These are phyloP conservation scores for Anableps anableps DNA, from an alignment of 2,797 vertebrate genomes.

Conservation along the genomic window DNA sequence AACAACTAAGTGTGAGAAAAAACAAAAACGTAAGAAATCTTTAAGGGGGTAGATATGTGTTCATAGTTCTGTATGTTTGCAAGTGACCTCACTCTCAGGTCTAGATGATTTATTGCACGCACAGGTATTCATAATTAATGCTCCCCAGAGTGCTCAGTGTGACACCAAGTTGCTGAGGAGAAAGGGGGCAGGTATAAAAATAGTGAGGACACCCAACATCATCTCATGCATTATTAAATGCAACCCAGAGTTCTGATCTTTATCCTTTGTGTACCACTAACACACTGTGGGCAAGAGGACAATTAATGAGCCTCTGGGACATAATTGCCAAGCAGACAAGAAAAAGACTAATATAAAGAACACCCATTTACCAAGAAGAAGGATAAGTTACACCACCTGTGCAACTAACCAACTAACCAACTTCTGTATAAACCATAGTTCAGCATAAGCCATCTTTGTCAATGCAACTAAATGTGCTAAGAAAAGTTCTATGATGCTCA, in stretches of 20 bases:
- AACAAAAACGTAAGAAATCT: not conserved
- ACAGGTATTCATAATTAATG: constrained; percentile 67
- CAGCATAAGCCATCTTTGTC: not conserved
- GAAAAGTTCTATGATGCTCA: constrained; percentile 26
- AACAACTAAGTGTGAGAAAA: not conserved
- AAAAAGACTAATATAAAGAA: constrained; percentile 25
- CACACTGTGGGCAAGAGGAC: constrained; percentile 30
- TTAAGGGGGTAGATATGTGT: not conserved
- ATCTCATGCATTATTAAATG: constrained; percentile 79
- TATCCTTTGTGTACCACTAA: constrained; percentile 55
- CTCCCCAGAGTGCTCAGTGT: constrained; percentile 37
- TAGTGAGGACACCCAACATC: constrained; percentile 70
- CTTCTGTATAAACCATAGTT: not conserved
- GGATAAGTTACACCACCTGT: not conserved
- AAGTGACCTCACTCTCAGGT: constrained; percentile 13
- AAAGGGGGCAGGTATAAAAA: constrained; percentile 76
- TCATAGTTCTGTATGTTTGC: not conserved
- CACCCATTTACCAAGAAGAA: constrained; percentile 1
- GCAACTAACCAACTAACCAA: not conserved
- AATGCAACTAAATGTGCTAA: constrained; percentile 16
- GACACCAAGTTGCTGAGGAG: constrained; percentile 54
- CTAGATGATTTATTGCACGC: constrained; percentile 44
- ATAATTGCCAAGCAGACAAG: constrained; percentile 27
- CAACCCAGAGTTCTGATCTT: constrained; percentile 60
- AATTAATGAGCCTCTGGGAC: constrained; percentile 47